Base-by-base conservation (phyloP, 2,797 vertebrate species). In the Schizopygopsis pylzovi region DNA sequence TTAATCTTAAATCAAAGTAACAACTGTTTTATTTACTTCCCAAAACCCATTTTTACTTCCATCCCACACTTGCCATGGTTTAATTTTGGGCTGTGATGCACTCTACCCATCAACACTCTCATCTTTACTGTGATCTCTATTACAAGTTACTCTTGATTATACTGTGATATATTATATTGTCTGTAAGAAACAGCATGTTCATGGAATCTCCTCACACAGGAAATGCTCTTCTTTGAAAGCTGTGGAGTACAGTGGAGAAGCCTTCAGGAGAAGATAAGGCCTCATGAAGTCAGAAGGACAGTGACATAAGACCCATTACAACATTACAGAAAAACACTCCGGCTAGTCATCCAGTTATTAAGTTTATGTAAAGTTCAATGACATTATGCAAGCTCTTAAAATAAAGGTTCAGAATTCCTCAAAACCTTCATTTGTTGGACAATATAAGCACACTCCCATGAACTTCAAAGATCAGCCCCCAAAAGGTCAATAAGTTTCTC, bases 241-340 rank as follows among this genome's bases (percentile, higher is more conserved):
- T 28, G 10, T 61, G 15, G n/a, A 65, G 79, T 28, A 67, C 79
- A 71, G 52, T 28, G 37, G 20, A 61, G 67, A 45, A 41, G 28
- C 28, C 68, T 9, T 28, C 22, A 43, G 39, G 70, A 83, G 59
- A 76, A 63, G 47, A 84, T 68, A 76, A 76, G 4, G 33, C 33
- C 45, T 77, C 71, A 67, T 77, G 75, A 84, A 59, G 37, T 33
- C 63, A 43, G 75, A 39, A 22, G 49, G 37, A 43, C 39, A 8
- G n/a, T 85, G 65, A 85, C 65, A 65, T 61, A 33, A 68, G 3
- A 54, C n/a, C 75, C 41, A 83, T 67, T 68, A 54, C 59, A 70
- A 16, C 70, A 83, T 45, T 47, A 63, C 20, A 65, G 56, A 63
- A 65, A 25, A 67, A 49, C 37, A 65, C 13, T 49, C 52, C 1